Evolutionary conservation across 37 sponge, comb jelly and placozoan genomes (phyloP), one percentile per base, ranked within the genome.

Genomic region (Eunapius fragilis): DNA sequence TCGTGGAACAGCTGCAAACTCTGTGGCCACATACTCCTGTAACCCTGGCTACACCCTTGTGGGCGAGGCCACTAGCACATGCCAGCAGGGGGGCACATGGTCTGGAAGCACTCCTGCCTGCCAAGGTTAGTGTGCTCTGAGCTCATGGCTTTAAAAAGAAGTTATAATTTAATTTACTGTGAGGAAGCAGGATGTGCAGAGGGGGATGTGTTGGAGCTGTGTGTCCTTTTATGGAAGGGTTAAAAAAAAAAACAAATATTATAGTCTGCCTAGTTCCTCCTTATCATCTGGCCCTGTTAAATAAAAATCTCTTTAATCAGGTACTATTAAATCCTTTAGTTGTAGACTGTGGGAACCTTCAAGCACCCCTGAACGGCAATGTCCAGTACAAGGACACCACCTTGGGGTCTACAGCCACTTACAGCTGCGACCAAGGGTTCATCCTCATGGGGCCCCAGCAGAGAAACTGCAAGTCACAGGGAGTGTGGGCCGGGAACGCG

Each of bases 71-170:
- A 31, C 34, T 26, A 76, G 90, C 11, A 38, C 69, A 10, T 89
- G 90, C 38, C 76, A 84, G 38, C 38, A 14, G 25, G 72, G 67
- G 73, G 80, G 76, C 10, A 74, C 23, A 37, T 89, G 90, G 90
- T 80, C 79, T 80, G 85, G 76, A 36, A 67, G 50, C 45, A 37
- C 70, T 32, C 90, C 90, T 28, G 58, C 32, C 24, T 89, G 90
- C 47, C 31, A 28, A 82, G 41, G 89, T 88, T 75, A 31, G 87
- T 77, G 24, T n/a, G n/a, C n/a, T 22, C 14, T 12, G 37, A 22
- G 22, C 73, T 69, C 11, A 74, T 58, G 30, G 28, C n/a, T n/a
- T n/a, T n/a, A n/a, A n/a, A n/a, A n/a, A 41, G 3, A 41, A 41
- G 3, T 41, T 3, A 41, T 41, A 41, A 41, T 9, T 41, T 41